Conservation (phyloP, 2,888 invertebrate species). For the Latheticus oryzae region DNA sequence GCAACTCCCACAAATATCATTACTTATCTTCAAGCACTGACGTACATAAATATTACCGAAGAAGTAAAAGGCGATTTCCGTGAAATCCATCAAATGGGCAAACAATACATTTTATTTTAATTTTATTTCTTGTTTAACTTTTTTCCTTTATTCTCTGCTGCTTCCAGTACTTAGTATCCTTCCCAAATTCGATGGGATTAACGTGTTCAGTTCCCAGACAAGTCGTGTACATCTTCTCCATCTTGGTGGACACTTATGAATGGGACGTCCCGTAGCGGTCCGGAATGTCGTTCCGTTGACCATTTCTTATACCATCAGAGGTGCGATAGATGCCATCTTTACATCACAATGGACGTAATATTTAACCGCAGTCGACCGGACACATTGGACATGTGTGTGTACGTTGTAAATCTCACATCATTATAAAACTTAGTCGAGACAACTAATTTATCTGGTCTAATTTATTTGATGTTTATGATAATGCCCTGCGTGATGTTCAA, state of each 20-base stretch:
- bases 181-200: conserved; percentile 25
- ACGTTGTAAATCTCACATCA: conserved; percentile 61
- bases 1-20: conserved; percentile 19
- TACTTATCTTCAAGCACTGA: conserved; percentile 10
- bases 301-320: conserved; percentile 49
- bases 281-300: conserved; percentile 58
- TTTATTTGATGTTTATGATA: conserved; percentile 65
- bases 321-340: conserved; percentile 62
- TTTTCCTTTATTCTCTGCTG: not conserved
- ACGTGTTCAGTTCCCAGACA: conserved; percentile 28
- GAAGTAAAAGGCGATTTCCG: not conserved
- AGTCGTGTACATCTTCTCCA: conserved; percentile 43
- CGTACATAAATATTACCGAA: not conserved
- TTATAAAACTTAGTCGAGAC: conserved; percentile 59
- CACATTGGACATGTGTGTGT: conserved; percentile 49
- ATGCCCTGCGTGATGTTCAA: conserved; percentile 57
- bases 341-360: conserved; percentile 64
- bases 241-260: conserved; percentile 60
- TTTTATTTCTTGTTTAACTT: not conserved
- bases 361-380: conserved; percentile 59
- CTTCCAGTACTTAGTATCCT: conserved; percentile 17
- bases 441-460: conserved; percentile 64
- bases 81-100: conserved; percentile 6
- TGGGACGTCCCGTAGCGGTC: conserved; percentile 62
- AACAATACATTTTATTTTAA: too few relatives aligned